Percentiles rank a stretch among this genome's conserved stretches.
phyloP scores from a whole-genome alignment of 1,140 invertebrate species.

The Coboldia fuscipes region DNA sequence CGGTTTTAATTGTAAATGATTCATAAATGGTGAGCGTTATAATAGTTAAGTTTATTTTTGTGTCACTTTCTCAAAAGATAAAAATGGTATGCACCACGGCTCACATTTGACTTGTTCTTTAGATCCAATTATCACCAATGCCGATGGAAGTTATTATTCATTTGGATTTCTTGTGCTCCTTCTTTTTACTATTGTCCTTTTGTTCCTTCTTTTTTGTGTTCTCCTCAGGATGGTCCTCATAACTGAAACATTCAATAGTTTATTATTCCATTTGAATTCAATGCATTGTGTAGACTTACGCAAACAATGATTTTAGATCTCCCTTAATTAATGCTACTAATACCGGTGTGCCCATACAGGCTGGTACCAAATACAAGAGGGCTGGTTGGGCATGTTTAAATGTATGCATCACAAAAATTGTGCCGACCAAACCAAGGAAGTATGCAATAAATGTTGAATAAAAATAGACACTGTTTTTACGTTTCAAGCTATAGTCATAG shows the following conservation, averaged over 20 bases:
- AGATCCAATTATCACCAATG: too few species aligned
- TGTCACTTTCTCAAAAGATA: too few species aligned
- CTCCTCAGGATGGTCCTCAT: slow-evolving; percentile 38
- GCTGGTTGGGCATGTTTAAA: slow-evolving; percentile 99
- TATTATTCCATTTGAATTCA: too few species aligned
- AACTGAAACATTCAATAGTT: slow-evolving; percentile 22
- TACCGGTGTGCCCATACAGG: slow-evolving; percentile 78
- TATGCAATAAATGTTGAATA: slow-evolving; percentile 88
- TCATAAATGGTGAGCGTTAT: too few species aligned
- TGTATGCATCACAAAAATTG: slow-evolving; percentile 94
- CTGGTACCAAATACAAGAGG: slow-evolving; percentile 89
- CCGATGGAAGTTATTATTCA: slow-evolving; percentile 5
- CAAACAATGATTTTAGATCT: slow-evolving; percentile 75
- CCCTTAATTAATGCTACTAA: slow-evolving; percentile 71
- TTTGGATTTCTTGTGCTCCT: slow-evolving; percentile 18
- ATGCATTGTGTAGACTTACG: too few species aligned
- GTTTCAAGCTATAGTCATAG: slow-evolving; percentile 83
- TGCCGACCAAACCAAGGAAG: slow-evolving; percentile 75
- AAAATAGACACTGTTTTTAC: slow-evolving; percentile 81
- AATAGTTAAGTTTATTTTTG: too few species aligned
- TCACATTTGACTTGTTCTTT: too few species aligned
- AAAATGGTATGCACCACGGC: too few species aligned
- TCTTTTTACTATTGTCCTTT: slow-evolving; percentile 15
- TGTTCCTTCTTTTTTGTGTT: slow-evolving; percentile 21
- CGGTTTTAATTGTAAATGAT: too few species aligned